Conservation (phyloP, 2,888 invertebrate genomes). For the Cinara cedri region DNA sequence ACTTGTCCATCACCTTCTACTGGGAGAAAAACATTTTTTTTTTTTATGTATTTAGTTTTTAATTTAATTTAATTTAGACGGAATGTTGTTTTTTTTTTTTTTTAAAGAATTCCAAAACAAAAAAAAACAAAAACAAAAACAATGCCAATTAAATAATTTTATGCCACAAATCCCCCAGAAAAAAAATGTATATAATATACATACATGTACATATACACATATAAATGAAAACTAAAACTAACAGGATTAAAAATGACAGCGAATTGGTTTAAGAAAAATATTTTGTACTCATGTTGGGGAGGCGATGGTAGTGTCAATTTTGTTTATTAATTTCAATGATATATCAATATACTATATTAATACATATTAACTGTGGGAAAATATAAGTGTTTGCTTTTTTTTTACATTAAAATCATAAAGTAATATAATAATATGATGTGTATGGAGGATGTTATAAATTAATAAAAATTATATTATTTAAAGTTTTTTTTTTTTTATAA, state of each 20-base stretch:
- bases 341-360: conserved; percentile 24
- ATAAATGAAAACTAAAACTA: conserved; percentile 25
- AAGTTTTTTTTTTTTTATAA: too few species aligned
- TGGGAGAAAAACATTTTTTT: conserved; percentile 40
- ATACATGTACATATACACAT: too few species aligned
- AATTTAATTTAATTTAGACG: conserved; percentile 45
- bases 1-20: conserved; percentile 54
- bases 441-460: background rate
- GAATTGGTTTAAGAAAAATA: conserved; percentile 48
- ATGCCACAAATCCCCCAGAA: conserved; percentile 51
- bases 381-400: background rate
- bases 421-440: background rate
- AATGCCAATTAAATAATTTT: conserved; percentile 44
- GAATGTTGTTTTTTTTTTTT: conserved; percentile 42
- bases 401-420: conserved; percentile 7
- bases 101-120: conserved; percentile 34
- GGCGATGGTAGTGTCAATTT: conserved; percentile 34
- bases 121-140: conserved; percentile 36
- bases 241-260: conserved; percentile 21
- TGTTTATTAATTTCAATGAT: background rate
- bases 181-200: background rate
- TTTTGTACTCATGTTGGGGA: conserved; percentile 52
- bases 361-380: conserved; percentile 5
- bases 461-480: background rate
- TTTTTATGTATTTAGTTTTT: conserved; percentile 42